phyloP scores from a whole-genome alignment of 2,888 invertebrate genomes.

The Halocaridina rubra region DNA sequence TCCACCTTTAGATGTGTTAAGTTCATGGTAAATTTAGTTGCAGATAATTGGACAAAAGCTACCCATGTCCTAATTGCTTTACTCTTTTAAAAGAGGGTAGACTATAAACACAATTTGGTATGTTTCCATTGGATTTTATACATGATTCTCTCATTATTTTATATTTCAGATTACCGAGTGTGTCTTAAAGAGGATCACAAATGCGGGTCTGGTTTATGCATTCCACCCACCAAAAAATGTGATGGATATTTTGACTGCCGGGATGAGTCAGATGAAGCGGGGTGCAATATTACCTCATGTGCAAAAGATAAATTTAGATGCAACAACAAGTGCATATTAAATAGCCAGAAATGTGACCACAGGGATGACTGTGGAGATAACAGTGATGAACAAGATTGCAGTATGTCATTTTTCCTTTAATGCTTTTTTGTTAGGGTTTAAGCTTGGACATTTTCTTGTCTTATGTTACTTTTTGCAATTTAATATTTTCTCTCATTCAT shows the following conservation, averaged over 20 bases:
- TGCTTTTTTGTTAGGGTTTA: too few species aligned
- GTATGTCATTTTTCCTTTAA: conserved; percentile 52
- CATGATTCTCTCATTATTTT: too few species aligned
- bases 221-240: conserved; percentile 88
- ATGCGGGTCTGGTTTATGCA: conserved; percentile 85
- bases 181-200: conserved; percentile 89
- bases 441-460: too few species aligned
- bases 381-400: conserved; percentile 63
- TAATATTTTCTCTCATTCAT: too few species aligned
- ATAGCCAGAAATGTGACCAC: conserved; percentile 91
- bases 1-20: too few species aligned
- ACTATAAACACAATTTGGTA: too few species aligned
- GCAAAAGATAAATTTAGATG: conserved; percentile 60
- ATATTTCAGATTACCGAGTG: conserved; percentile 82
- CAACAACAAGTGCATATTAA: conserved; percentile 77
- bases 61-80: too few species aligned
- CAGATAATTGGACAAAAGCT: too few species aligned
- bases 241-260: conserved; percentile 90
- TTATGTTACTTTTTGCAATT: too few species aligned
- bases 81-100: too few species aligned
- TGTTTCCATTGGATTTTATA: too few species aligned
- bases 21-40: too few species aligned
- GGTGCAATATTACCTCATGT: conserved; percentile 66
- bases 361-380: conserved; percentile 85
- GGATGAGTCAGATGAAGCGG: conserved; percentile 67